Base-by-base conservation (phyloP, 2,113 vertebrate species). In the Sorex araneus region DNA sequence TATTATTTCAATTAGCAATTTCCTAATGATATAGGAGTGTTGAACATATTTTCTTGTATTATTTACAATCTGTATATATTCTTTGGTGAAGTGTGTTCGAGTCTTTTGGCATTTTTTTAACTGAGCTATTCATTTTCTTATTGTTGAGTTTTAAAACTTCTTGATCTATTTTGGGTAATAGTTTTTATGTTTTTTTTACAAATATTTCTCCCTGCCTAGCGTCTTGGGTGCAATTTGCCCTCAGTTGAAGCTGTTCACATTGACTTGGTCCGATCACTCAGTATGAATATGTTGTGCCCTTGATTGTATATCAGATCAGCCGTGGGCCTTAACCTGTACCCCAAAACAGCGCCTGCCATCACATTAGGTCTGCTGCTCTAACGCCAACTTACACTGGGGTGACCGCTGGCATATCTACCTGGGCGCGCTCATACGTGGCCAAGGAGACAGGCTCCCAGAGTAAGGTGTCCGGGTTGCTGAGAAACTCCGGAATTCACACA, bases 241-340 rank as follows among this genome's bases (percentile, higher is more conserved):
- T 82, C 63, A 28, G 21, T 84, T 90, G 67, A 82, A 84, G 63
- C 36, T 18, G 57, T 60, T 45, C 40, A 66, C 32, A 54, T 94
- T 45, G 63, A 3, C 87, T 11, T 13, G 32, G 75, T 32, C 34
- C 84, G 88, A 79, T 76, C 13, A 19, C 18, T 54, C 54, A 67
- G 91, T 82, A 92, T 75, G 82, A 95, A 96, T 81, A 83, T 81
- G 92, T 13, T 94, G 83, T 92, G 92, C 93, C 34, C 93, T 95
- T 54, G 4, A 0, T 90, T 94, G 82, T 95, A 78, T 88, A 80
- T 92, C 77, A 64, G 86, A 67, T 90, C 84, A 90, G 87, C 77
- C 69, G 86, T 3, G 74, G 92, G 77, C 70, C 77, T 86, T 83
- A 86, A 57, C 36, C 89, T 82, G 74, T 7, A 76, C 36, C 76